Percentiles rank a stretch among this genome's conserved stretches.
phyloP scores from a whole-genome alignment of 2,113 vertebrate genomes.

The Collichthys lucidus region DNA sequence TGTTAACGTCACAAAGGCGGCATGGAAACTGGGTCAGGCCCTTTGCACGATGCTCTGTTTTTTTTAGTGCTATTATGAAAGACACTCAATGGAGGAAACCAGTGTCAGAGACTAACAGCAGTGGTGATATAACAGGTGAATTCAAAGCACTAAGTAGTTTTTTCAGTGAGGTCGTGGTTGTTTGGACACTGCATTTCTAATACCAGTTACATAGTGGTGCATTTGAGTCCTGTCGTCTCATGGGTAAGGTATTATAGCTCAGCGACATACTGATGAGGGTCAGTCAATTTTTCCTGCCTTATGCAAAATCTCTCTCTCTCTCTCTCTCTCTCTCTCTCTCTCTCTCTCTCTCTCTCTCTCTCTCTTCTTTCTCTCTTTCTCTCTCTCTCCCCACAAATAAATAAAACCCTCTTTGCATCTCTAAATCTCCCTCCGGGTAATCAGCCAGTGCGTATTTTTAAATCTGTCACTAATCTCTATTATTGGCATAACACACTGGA shows the following conservation, averaged over 20 bases:
- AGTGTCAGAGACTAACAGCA: constrained; percentile 40
- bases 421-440: constrained; percentile 71
- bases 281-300: constrained; percentile 43
- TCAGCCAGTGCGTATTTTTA: constrained; percentile 70
- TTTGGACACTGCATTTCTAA: constrained; percentile 48
- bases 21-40: constrained; percentile 67
- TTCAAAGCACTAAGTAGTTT: constrained; percentile 55
- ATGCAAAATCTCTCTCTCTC: constrained; percentile 20
- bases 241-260: constrained; percentile 56
- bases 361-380: not conserved
- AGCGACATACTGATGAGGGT: constrained; percentile 48
- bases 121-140: constrained; percentile 61
- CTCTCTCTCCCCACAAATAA: not conserved
- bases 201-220: constrained; percentile 32
- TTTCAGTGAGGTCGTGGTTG: constrained; percentile 46
- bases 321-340: not conserved
- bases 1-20: constrained; percentile 56
- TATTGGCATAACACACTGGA: constrained; percentile 69
- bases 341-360: not conserved
- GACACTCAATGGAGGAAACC: constrained; percentile 41
- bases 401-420: constrained; percentile 37
- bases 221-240: constrained; percentile 28
- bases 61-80: constrained; percentile 62
- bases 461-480: constrained; percentile 74
- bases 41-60: constrained; percentile 45